Evolutionary conservation across 2,797 vertebrate genomes (phyloP).

Genomic region (Macrochelys suwanniensis): DNA sequence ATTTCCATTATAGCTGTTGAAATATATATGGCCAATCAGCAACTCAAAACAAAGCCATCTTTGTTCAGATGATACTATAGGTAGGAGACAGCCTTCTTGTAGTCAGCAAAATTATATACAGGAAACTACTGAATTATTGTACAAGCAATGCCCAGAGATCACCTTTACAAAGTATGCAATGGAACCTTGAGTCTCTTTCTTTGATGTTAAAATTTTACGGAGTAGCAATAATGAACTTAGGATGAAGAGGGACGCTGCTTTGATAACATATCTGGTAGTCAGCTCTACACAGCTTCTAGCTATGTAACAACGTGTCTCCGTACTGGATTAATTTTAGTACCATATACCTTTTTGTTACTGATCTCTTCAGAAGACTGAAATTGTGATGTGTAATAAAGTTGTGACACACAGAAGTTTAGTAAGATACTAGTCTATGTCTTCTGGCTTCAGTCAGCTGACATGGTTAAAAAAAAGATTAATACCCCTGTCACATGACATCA

Average conservation of each 20-base stretch:
- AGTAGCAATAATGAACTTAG: constrained; percentile 33
- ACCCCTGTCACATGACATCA: constrained; percentile 73
- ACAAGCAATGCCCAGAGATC: constrained; percentile 50
- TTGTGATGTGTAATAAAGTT: constrained; percentile 73
- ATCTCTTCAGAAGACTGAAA: constrained; percentile 70
- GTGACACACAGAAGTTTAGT: constrained; percentile 71
- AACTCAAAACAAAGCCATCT: constrained; percentile 50
- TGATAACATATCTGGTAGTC: constrained; percentile 65
- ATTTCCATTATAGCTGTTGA: constrained; percentile 58
- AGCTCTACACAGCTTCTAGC: constrained; percentile 38
- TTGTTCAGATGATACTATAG: constrained; percentile 18
- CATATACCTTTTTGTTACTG: constrained; percentile 1
- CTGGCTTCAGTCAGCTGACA: constrained; percentile 66
- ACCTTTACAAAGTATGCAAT: constrained; percentile 68
- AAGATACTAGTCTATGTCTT: constrained; percentile 73
- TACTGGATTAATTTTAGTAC: constrained; percentile 50
- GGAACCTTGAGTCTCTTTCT: constrained; percentile 39
- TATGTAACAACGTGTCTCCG: constrained; percentile 45
- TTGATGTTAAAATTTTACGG: constrained; percentile 68
- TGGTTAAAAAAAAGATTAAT: constrained; percentile 75
- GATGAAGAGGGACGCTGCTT: constrained; percentile 21
- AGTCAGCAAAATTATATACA: constrained; percentile 62
- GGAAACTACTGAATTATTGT: constrained; percentile 58
- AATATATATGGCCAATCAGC: constrained; percentile 65
- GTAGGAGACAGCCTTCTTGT: constrained; percentile 49